Percentiles rank a stretch among this genome's conserved stretches.
These are phyloP conservation scores for Strigamia crassipes DNA, from an alignment of 2,888 invertebrate genomes.

Conservation along the genomic window DNA sequence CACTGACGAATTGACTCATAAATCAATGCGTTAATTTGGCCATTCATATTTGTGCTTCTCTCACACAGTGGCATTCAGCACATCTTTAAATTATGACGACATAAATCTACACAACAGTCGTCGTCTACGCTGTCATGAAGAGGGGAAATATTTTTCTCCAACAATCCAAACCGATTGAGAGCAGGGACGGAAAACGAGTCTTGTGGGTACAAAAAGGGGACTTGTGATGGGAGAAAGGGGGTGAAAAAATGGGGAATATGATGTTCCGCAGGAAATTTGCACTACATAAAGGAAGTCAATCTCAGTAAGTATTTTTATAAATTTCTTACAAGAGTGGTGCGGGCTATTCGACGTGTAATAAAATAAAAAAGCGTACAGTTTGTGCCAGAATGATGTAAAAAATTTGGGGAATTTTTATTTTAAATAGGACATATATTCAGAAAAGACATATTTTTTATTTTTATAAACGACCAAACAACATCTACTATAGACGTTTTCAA, in stretches of 20 bases:
- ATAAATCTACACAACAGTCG: conserved; percentile 29
- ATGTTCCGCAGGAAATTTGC: background rate
- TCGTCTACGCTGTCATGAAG: background rate
- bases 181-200: background rate
- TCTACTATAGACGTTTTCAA: background rate
- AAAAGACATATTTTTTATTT: background rate
- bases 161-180: background rate
- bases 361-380: background rate
- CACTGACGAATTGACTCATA: conserved; percentile 34
- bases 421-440: background rate
- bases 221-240: background rate
- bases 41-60: conserved; percentile 34
- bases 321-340: no score
- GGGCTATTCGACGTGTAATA: background rate
- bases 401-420: no score
- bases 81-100: conserved; percentile 34
- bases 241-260: no score
- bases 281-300: background rate
- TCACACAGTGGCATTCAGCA: conserved; percentile 5
- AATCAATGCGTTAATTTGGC: conserved; percentile 42
- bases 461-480: background rate
- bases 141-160: background rate
- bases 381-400: background rate
- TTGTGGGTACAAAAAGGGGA: background rate
- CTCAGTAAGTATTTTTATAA: background rate